These are phyloP conservation scores for Enteromius unitaeniatus DNA, from an alignment of 2,797 vertebrate species.

Conservation along the genomic window DNA sequence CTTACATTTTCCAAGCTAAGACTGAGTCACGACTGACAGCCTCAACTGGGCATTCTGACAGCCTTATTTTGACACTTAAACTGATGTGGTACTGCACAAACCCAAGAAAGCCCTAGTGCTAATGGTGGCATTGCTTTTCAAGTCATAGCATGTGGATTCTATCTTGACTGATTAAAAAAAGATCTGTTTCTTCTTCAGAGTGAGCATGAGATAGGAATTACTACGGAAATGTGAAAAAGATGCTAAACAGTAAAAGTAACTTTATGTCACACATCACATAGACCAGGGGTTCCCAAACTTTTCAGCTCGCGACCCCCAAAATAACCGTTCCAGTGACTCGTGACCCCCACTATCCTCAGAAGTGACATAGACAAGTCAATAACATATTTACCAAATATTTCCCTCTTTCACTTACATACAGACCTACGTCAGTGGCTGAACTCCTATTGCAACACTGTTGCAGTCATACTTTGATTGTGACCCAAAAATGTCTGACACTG, in stretches of 20 bases:
- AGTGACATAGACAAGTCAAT: background rate
- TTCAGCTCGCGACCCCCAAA: too few relatives aligned
- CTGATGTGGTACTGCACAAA: background rate
- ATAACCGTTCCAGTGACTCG: too few relatives aligned
- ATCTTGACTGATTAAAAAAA: background rate
- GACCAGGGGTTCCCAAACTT: too few relatives aligned
- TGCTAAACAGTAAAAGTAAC: background rate
- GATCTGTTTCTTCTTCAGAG: background rate
- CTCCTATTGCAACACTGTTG: background rate
- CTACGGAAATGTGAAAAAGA: background rate
- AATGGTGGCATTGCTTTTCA: background rate
- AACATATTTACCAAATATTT: background rate
- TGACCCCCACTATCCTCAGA: too few relatives aligned
- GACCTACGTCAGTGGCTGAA: background rate
- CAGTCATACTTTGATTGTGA: constrained; percentile 1
- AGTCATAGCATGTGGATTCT: background rate
- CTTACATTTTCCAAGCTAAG: constrained; percentile 1
- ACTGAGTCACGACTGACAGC: constrained; percentile 5
- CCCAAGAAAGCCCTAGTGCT: background rate
- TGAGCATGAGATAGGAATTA: background rate
- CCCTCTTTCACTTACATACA: background rate
- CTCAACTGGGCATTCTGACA: background rate
- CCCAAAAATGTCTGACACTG: background rate
- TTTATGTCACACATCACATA: background rate
- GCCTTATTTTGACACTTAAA: constrained; percentile 21